phyloP scores from a whole-genome alignment of 1,140 invertebrate species.

The Aphelinus atriplicis region DNA sequence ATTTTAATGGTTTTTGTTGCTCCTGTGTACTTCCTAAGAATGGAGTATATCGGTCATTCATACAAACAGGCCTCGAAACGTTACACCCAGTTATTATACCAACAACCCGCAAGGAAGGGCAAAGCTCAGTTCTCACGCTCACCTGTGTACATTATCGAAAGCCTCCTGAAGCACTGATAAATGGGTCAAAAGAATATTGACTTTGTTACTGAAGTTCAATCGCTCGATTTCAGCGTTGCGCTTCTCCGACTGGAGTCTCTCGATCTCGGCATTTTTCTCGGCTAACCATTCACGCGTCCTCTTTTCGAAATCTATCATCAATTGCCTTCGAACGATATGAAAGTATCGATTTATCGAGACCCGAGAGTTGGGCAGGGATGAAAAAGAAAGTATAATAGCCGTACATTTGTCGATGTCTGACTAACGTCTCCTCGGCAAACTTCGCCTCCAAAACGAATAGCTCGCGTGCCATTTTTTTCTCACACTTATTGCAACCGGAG shows the following conservation, averaged over 20 bases:
- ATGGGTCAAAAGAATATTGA: slow-evolving; percentile 37
- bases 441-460: slow-evolving; percentile 28
- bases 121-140: slow-evolving; percentile 1
- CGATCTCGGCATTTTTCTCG: slow-evolving; percentile 39
- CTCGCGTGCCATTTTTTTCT: not conserved
- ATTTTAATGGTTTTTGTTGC: slow-evolving; percentile 40
- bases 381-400: not conserved
- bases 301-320: slow-evolving; percentile 43
- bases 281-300: slow-evolving; percentile 37
- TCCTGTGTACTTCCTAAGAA: slow-evolving; percentile 41
- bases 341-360: too few species aligned
- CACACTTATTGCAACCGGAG: not conserved
- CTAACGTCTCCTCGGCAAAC: slow-evolving; percentile 35
- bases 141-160: slow-evolving; percentile 43
- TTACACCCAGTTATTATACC: too few species aligned
- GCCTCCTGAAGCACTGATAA: slow-evolving; percentile 37
- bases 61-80: too few species aligned
- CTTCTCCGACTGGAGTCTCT: slow-evolving; percentile 37
- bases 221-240: slow-evolving; percentile 18
- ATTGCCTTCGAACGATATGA: slow-evolving; percentile 19
- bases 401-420: slow-evolving; percentile 40
- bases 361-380: too few species aligned
- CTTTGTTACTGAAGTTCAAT: slow-evolving; percentile 6
- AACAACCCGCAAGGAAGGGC: too few species aligned
- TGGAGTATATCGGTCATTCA: too few species aligned